Evolutionary conservation across 2,113 vertebrate genomes (phyloP), one percentile per base, ranked within the genome.

Genomic region (Beaufortia kweichowensis): DNA sequence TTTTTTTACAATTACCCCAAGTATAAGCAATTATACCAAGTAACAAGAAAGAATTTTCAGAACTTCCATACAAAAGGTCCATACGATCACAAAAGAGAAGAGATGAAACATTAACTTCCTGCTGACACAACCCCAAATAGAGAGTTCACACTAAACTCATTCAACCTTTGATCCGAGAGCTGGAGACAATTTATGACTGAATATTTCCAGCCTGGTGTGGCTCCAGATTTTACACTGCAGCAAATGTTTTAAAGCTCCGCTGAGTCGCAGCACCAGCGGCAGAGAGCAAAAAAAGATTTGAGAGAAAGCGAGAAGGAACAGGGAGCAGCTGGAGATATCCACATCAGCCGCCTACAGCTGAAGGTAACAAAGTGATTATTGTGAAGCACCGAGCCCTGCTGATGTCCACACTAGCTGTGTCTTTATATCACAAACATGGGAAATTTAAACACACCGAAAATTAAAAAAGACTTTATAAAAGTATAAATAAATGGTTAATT

Each of bases 291-390:
- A 53, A 46, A 61, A 63, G 15, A 23, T 26, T 19, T 56, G 61
- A 64, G 29, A 65, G 53, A 75, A 77, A 75, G 74, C 14, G 46
- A 63, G 48, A 75, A 77, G 78, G 70, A 78, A 77, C 62, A 66
- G 14, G 50, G 53, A 75, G 31, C 65, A 53, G 64, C 64, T 46
- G 66, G 75, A 33, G 65, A 81, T 66, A 71, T 82, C 31, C 53
- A 65, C 72, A 82, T 79, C 80, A 76, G 57, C 63, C 53, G 75
- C 67, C 55, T 77, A 50, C 31, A 75, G 75, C 29, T 64, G 56
- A 24, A 55, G 0, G 5, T 3, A 82, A 63, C 71, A 79, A 55
- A 64, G 43, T 23, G 31, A 78, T 12, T 28, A 71, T 21, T 70
- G 65, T 63, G 26, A 21, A 63, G 66, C 17, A 71, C 15, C 43